These are phyloP conservation scores for Erannis defoliaria DNA, from an alignment of 2,888 invertebrate species.

Conservation along the genomic window DNA sequence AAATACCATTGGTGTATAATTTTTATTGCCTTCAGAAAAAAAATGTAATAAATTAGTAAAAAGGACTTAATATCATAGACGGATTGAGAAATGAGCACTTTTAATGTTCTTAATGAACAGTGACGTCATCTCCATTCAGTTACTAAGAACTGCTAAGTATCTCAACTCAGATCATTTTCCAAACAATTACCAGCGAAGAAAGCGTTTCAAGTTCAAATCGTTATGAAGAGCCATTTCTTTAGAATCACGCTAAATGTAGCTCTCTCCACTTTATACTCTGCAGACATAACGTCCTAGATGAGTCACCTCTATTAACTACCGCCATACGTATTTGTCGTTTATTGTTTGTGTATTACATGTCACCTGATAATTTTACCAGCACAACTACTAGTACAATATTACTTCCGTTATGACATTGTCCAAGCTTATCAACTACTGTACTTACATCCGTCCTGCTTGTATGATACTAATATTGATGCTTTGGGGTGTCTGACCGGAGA, in stretches of 20 bases:
- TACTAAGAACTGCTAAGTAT: constrained; percentile 6
- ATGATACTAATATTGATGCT: constrained; percentile 36
- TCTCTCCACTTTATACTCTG: background rate
- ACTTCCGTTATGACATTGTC: constrained; percentile 59
- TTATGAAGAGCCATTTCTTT: constrained; percentile 23
- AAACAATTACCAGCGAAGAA: constrained; percentile 40
- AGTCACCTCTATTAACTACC: constrained; percentile 19
- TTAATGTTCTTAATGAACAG: background rate
- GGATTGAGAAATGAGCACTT: no score
- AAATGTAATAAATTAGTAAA: no score
- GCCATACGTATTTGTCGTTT: constrained; percentile 22
- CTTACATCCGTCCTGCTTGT: constrained; percentile 42
- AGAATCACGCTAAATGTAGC: constrained; percentile 10
- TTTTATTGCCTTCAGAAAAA: no score
- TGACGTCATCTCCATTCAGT: no score
- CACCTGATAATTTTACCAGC: constrained; percentile 41
- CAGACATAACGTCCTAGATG: constrained; percentile 10
- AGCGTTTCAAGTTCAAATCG: constrained; percentile 37
- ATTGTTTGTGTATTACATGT: constrained; percentile 32
- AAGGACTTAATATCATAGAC: no score
- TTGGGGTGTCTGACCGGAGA: constrained; percentile 34
- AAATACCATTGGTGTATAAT: no score
- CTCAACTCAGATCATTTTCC: constrained; percentile 28
- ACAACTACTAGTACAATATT: constrained; percentile 33
- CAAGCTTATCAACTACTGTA: constrained; percentile 55